Evolutionary conservation across 37 sponge, comb jelly and placozoan species (phyloP).

Genomic region (Tethya wilhelma): DNA sequence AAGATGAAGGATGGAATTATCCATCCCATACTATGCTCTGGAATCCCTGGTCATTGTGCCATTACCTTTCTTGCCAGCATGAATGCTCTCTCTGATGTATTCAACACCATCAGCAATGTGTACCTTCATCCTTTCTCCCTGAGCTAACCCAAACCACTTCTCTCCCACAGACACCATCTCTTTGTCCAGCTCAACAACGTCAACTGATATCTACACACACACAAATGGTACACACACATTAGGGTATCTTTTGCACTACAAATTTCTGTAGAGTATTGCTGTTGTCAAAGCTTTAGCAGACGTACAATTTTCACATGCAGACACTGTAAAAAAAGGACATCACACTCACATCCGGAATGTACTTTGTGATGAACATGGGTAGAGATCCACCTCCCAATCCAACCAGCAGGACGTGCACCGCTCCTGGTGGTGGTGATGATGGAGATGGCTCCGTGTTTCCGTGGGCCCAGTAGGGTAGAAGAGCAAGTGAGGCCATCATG

Average conservation of each 20-base stretch:
- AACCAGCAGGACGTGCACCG: slow-evolving; percentile 36
- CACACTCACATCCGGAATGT: neutral
- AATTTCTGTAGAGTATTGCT: neutral
- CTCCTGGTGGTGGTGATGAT: neutral
- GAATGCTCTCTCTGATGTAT: slow-evolving; percentile 21
- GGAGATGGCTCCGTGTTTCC: neutral
- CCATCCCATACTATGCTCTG: too few relatives aligned
- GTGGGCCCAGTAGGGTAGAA: neutral
- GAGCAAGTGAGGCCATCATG: slow-evolving; percentile 26
- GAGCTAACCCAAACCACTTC: slow-evolving; percentile 75
- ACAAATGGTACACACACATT: neutral
- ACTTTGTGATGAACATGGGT: slow-evolving; percentile 54
- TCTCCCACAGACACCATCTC: slow-evolving; percentile 72
- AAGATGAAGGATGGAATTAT: neutral
- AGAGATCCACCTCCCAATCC: slow-evolving; percentile 91
- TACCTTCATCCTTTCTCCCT: slow-evolving; percentile 29
- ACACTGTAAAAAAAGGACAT: neutral
- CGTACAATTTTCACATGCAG: neutral
- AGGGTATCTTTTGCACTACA: neutral
- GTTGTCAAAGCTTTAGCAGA: neutral
- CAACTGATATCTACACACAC: slow-evolving; percentile 53
- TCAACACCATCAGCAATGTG: slow-evolving; percentile 75
- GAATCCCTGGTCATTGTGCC: neutral
- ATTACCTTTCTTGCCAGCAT: slow-evolving; percentile 16
- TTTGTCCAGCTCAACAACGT: slow-evolving; percentile 77